Evolutionary conservation across 2,113 vertebrate species (phyloP), one percentile per base, ranked within the genome.

Genomic region (Oxygymnocypris stewartii): DNA sequence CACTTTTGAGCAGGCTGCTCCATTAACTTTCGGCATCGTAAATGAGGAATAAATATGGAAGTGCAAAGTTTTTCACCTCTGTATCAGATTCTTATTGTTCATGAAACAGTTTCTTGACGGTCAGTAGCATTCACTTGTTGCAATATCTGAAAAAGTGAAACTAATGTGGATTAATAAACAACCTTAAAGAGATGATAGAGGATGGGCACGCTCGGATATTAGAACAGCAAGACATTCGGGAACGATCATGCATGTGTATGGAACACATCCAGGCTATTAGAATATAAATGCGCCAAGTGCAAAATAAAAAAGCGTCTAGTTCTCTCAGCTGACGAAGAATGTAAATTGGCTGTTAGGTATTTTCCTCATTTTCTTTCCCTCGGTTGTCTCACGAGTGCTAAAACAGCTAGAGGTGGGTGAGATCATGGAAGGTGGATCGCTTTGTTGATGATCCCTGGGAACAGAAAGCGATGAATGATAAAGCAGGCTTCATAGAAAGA

Each of bases 371-470:
- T 61, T 20, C 8, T 61, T 80, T 80, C 37, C 54, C 57, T 67
- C 25, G 8, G 79, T 82, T 82, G 79, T 44, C 79, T 81, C 40
- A 4, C n/a, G 23, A 81, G 79, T 65, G 37, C 37, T 65, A 81
- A 65, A 81, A 47, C 79, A 67, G 79, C 59, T 28, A 81, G 67
- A 81, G 79, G 79, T 81, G 79, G 79, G 79, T 16, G n/a, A 82
- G 79, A 65, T 82, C 79, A 82, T 28, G 79, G 59, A 59, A 82
- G 61, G 35, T 47, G 79, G 79, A 67, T 82, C 9, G n/a, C 79
- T 65, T 67, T 82, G 40, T 82, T 82, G 59, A 65, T 81, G 79
- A 82, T 59, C 79, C 8, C 42, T 67, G 79, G 79, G 59, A 42
- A 42, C 40, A 25, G 79, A 28, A n/a, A 65, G 59, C 61, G 40